Evolutionary conservation across 2,888 invertebrate species (phyloP), one percentile per base, ranked within the genome.

Genomic region (Neria commutata): DNA sequence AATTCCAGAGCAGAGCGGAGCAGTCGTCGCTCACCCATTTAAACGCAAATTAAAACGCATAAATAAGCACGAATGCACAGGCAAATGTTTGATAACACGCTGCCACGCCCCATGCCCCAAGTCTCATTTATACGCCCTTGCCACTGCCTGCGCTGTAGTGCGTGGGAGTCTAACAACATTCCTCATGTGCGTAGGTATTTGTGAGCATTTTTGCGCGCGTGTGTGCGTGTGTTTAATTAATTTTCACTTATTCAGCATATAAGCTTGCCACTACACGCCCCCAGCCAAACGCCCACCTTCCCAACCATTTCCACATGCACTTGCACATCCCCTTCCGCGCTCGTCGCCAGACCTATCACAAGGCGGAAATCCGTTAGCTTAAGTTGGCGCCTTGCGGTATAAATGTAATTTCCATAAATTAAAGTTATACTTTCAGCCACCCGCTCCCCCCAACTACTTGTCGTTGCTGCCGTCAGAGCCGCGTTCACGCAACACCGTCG

Each of bases 1-100:
- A 42, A 42, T 42, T 42, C 21, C 19, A 19, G 21, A 8, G 42
- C 21, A 4, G n/a, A 19, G 17, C 19, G 5, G 21, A 8, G 42
- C 21, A 4, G n/a, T 17, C 48, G 11, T 24, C 46, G 49, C 33
- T 24, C 54, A 49, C 53, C 48, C 56, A 53, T 61, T 63, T 52
- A 56, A 56, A 63, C 61, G 56, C 48, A 63, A 63, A 63, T 63
- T 61, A 61, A 61, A 56, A 56, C 55, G 49, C 60, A 60, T 63
- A 63, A 63, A 63, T 54, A 56, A 58, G 23, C 51, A 54, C 50
- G n/a, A 37, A 4, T 37, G 6, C 37, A 6, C 42, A 42, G 42
- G 52, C 40, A 59, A 58, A 59, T 57, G 51, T 52, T 42, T 14
- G n/a, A 51, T 21, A 47, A 54, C 24, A 19, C 42, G 21, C 21